Evolutionary conservation across 2,888 invertebrate species (phyloP), one percentile per base, ranked within the genome.

Genomic region (Drosophila meridiana): DNA sequence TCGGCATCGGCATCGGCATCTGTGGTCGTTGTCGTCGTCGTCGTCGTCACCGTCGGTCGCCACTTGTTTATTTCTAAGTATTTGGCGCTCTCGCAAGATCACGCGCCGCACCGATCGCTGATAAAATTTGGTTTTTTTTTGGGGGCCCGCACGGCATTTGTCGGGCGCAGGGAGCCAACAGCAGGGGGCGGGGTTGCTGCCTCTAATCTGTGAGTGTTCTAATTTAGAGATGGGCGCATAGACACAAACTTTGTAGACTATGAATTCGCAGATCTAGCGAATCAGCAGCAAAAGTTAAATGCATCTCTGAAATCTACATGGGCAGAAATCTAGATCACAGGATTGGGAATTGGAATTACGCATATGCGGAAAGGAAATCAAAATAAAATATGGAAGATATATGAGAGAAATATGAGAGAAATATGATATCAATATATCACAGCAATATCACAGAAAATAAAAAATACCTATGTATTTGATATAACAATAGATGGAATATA

Each of bases 41-140:
- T 73, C 86, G 77, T 80, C 87, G 87, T 83, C 83, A 86, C 63
- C 84, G 71, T 77, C 77, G 69, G 70, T 67, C 80, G 80, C 71
- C 74, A 78, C 75, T 80, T 80, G 80, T 78, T 80, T 80, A 72
- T 78, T 73, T 86, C 71, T 70, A 53, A 64, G 66, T 66, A 75
- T 75, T 82, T 73, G 84, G 69, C 69, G 77, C 87, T 71, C 69
- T 86, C 74, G 75, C 63, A 80, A 87, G 87, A 83, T 83, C 83
- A 83, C 83, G 83, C 83, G 83, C 83, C 82, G 75, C 75, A 73
- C 75, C 84, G 87, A 87, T 87, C 60, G 75, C 82, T 83, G 83
- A 83, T 83, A 80, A 87, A 83, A 78, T 71, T 74, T 52, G 62
- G 47, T 38, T 42, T 38, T 42, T 59, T 59, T 43, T 47, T 28